Base-by-base conservation (phyloP, 2,888 invertebrate genomes). In the Nezara viridula region DNA sequence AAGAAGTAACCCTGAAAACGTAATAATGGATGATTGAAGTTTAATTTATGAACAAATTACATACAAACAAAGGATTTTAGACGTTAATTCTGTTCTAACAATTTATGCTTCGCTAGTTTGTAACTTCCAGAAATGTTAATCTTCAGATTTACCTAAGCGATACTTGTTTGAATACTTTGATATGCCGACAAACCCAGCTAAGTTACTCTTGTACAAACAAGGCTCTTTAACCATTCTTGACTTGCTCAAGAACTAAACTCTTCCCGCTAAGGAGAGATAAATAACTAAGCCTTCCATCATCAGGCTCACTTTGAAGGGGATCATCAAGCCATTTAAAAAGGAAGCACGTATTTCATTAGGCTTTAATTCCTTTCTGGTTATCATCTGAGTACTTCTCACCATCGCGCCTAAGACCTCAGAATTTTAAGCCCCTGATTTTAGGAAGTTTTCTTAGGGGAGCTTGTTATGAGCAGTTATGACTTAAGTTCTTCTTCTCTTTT, bases 261-360 rank as follows among this genome's bases (percentile, higher is more conserved):
- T 37, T 37, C 66, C n/a, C n/a, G 66, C 66, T 37, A 27, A 37
- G 16, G 37, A 7, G 66, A 32, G 66, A 73, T 73, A 73, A 73
- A 73, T 73, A 73, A 73, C 14, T 73, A 73, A 73, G 14, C 14
- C 66, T 19, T 73, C 19, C 37, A 73, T 73, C 32, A 37, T 32
- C 32, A 0, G 6, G 19, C 66, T 73, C 37, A 37, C 66, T 73
- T 73, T 73, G 66, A 73, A 73, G 14, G 37, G 66, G 37, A 19
- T 73, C 37, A 73, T 37, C 66, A 73, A 73, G 37, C 16, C 66
- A 73, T 73, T 37, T 37, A 73, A 73, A 73, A 73, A 73, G 19
- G 24, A 14, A 73, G 32, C 66, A 73, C 66, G 66, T 73, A 73
- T 73, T 73, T 73, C 66, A 73, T 73, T 73, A 73, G 66, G 32